Base-by-base conservation (phyloP, 2,797 vertebrate genomes). In the Otus scops region DNA sequence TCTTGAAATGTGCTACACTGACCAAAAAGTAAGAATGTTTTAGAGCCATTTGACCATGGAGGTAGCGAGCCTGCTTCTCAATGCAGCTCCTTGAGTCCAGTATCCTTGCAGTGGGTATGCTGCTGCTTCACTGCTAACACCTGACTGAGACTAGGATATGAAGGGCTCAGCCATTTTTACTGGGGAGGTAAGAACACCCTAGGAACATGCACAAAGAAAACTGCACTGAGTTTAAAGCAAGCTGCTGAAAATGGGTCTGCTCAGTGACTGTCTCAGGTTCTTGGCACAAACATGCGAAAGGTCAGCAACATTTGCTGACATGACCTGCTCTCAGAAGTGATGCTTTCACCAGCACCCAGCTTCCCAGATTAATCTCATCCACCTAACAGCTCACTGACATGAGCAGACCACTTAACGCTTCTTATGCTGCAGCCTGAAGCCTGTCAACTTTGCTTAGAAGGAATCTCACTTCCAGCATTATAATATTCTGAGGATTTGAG, bases 11-110 rank as follows among this genome's bases (percentile, higher is more conserved):
- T 30, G 34, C 53, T 71, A 78, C 23, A 27, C 12, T 47, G 67
- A 86, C 3, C 0, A 1, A 76, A 68, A 50, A 30, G 12, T 9
- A 43, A 59, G n/a, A 71, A 53, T 5, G 15, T 39, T 80, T 59
- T 38, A 39, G 45, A 82, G 32, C 24, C 50, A 17, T 26, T 23
- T 56, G 36, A 38, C 26, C 7, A 13, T 0, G 2, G 36, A 71
- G 16, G 23, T 7, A 69, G 15, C 0, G 0, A 78, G 26, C 4
- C 26, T 48, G 28, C 39, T 32, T 19, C 41, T 43, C 24, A 24
- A 1, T 0, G 9, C 63, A 63, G 34, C 17, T 32, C 15, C 19
- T 0, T 27, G 1, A 21, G 34, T 10, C 7, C 0, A 0, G 10
- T 9, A 54, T 69, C 74, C 34, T 54, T 6, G 16, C 10, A 26